These are phyloP conservation scores for Hyles euphorbiae DNA, from an alignment of 1,140 invertebrate species.

Conservation along the genomic window DNA sequence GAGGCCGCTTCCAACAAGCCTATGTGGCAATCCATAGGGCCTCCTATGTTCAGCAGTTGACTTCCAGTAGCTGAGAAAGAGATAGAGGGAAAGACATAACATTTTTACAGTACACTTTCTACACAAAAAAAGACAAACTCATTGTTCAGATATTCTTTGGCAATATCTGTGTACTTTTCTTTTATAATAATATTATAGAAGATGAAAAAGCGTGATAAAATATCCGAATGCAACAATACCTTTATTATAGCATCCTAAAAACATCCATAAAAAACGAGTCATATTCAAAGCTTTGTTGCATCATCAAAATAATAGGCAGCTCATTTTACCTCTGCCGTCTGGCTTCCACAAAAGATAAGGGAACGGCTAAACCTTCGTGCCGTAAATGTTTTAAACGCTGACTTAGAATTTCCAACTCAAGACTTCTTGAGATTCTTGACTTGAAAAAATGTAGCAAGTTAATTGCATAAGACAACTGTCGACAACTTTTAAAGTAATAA, in stretches of 20 bases:
- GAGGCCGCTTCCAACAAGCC: too few relatives aligned
- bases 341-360: slow-evolving; percentile 46
- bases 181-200: background rate
- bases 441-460: background rate
- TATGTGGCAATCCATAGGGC: too few relatives aligned
- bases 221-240: slow-evolving; percentile 20
- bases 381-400: slow-evolving; percentile 20
- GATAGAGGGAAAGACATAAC: too few relatives aligned
- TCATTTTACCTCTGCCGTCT: slow-evolving; percentile 39
- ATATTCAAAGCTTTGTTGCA: slow-evolving; percentile 44
- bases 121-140: too few relatives aligned
- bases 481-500: too few relatives aligned
- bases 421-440: slow-evolving; percentile 10
- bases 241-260: slow-evolving; percentile 19
- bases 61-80: too few relatives aligned
- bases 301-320: slow-evolving; percentile 55
- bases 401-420: slow-evolving; percentile 8
- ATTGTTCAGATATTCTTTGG: too few relatives aligned
- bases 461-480: too few relatives aligned
- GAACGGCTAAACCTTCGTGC: slow-evolving; percentile 30
- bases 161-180: background rate
- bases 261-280: slow-evolving; percentile 28
- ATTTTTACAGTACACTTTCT: too few relatives aligned
- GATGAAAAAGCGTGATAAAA: background rate
- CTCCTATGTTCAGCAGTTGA: too few relatives aligned